Percentiles rank a stretch among this genome's conserved stretches.
Conservation (phyloP, 1,140 invertebrate genomes). For the Dryas iulia region DNA sequence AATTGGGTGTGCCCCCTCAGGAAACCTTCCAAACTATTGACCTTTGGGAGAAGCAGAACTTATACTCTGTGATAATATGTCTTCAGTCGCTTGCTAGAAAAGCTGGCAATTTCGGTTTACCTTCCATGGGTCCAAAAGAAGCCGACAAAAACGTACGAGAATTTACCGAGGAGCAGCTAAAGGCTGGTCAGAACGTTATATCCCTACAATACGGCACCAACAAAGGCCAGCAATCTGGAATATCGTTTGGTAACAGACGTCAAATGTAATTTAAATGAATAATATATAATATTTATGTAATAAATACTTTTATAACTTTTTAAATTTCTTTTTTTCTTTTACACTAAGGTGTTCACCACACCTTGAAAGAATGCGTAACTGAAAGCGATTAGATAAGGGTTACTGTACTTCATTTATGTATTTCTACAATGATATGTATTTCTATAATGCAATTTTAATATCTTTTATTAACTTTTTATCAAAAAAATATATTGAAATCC, state of each 20-base stretch:
- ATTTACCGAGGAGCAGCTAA: constrained; percentile 94
- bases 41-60: constrained; percentile 97
- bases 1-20: constrained; percentile 94
- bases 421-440: constrained; percentile 23
- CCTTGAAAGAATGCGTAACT: constrained; percentile 30
- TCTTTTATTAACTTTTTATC: neutral
- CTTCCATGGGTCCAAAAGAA: constrained; percentile 95
- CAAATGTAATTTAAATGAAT: constrained; percentile 87
- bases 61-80: constrained; percentile 97
- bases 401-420: constrained; percentile 13
- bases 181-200: constrained; percentile 94
- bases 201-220: constrained; percentile 97
- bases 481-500: neutral
- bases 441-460: constrained; percentile 12
- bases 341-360: constrained; percentile 31
- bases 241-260: constrained; percentile 95
- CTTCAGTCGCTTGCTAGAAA: constrained; percentile 97
- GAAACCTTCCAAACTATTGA: constrained; percentile 99
- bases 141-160: constrained; percentile 94
- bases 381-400: constrained; percentile 41
- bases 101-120: constrained; percentile 92
- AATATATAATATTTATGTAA: constrained; percentile 41
- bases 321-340: constrained; percentile 41
- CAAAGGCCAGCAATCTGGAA: constrained; percentile 95
- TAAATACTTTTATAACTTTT: constrained; percentile 59